Conservation (phyloP, 2,797 vertebrate genomes). For the Microchirus variegatus region DNA sequence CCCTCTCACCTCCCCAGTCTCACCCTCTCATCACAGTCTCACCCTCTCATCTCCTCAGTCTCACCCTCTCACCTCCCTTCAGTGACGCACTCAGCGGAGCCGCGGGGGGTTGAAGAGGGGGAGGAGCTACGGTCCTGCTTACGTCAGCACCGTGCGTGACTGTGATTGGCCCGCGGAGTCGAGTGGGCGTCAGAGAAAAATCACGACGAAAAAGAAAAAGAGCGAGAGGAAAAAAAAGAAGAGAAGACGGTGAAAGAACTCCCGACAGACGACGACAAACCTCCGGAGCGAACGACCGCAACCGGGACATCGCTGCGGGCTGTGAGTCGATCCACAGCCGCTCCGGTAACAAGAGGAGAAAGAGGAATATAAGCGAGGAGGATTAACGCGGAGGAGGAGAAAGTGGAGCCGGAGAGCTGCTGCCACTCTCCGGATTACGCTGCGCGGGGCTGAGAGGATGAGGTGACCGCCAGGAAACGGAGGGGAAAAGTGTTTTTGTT, state of each 20-base stretch:
- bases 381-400: conserved; percentile 45
- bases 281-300: conserved; percentile 5
- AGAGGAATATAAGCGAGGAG: conserved; percentile 16
- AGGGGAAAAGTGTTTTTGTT: conserved; percentile 4
- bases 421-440: conserved; percentile 59
- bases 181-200: conserved; percentile 47
- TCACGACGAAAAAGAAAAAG: conserved; percentile 21
- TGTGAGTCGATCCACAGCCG: conserved; percentile 10
- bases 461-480: conserved; percentile 37
- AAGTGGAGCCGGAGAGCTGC: conserved; percentile 16
- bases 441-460: conserved; percentile 48
- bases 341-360: background rate
- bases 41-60: too few relatives aligned
- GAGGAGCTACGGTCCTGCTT: conserved; percentile 31
- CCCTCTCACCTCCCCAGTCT: too few relatives aligned
- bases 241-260: conserved; percentile 44
- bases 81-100: conserved; percentile 70
- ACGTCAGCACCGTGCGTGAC: conserved; percentile 38
- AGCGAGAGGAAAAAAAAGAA: conserved; percentile 35
- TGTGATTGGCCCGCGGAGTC: conserved; percentile 60
- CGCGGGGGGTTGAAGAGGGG: too few relatives aligned
- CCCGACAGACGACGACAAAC: conserved; percentile 25
- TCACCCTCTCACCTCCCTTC: background rate
- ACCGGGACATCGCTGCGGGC: background rate
- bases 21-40: too few relatives aligned